Evolutionary conservation across 2,888 invertebrate genomes (phyloP), one percentile per base, ranked within the genome.

Genomic region (Sthenelais limicola): DNA sequence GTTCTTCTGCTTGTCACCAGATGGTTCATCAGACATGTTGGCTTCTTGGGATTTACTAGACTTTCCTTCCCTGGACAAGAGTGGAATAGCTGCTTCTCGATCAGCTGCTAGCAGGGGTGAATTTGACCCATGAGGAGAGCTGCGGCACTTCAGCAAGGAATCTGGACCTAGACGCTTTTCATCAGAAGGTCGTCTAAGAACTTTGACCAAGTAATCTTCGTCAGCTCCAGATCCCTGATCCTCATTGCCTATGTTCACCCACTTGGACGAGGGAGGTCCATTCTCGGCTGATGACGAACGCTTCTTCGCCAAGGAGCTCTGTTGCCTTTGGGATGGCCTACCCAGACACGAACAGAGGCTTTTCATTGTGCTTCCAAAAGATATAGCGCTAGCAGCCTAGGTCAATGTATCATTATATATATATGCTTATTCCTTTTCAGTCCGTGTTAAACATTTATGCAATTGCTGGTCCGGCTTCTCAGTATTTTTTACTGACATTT

Each of bases 321-420:
- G 35, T 2, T 62, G 38, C 24, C 38, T 35, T 2, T 21, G 26
- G 4, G 62, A 43, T 35, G 62, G 43, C 24, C 26, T 35, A 3
- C 62, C 62, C 62, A 62, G 43, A 24, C 62, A 62, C 2, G 62
- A 62, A 38, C 62, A 62, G 2, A 62, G 62, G 38, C 62, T 62
- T 43, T 62, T 62, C 62, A 62, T 62, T 5, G 9, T n/a, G n/a
- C n/a, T n/a, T n/a, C n/a, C n/a, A n/a, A n/a, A n/a, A n/a, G n/a
- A n/a, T n/a, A n/a, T n/a, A n/a, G n/a, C n/a, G n/a, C n/a, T n/a
- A n/a, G n/a, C n/a, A n/a, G n/a, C n/a, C n/a, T n/a, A n/a, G n/a
- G n/a, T n/a, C n/a, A n/a, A n/a, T n/a, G n/a, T n/a, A n/a, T n/a
- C n/a, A n/a, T n/a, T n/a, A n/a, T n/a, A n/a, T n/a, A n/a, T n/a